Evolutionary conservation across 2,113 vertebrate genomes (phyloP), one percentile per base, ranked within the genome.

Genomic region (human (Homo sapiens)): DNA sequence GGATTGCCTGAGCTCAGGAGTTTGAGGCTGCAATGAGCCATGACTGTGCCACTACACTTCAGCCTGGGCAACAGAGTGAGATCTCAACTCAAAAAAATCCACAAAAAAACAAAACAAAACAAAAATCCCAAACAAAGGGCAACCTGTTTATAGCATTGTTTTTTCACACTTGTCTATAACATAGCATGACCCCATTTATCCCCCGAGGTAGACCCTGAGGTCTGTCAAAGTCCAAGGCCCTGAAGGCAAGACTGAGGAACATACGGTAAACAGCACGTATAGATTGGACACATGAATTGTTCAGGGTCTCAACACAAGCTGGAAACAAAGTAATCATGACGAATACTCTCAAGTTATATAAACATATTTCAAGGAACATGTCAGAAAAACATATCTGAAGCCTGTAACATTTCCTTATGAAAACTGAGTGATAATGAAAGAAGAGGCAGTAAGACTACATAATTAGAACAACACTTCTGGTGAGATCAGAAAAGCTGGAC

Each of bases 341-440:
- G 96, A 89, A 52, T 40, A 96, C n/a, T 68, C 14, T 88, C 30
- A 79, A 89, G 66, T 89, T n/a, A 93, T 7, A 68, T 50, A 45
- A 82, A 50, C 20, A 35, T 85, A n/a, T 83, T 59, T 97, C 32
- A 90, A 30, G 75, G 16, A 96, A 22, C 32, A 61, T 32, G 55
- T 92, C 68, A 97, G 48, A 59, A 89, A 90, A 92, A 88, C 75
- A 52, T 30, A 76, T 68, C 32, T 92, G 17, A 92, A 70, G 27
- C 9, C 66, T 82, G 22, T 18, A 84, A 35, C 38, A 76, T 45
- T 57, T 97, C 20, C 64, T 88, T 84, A 73, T 79, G 43, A 93
- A 86, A 95, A 89, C 89, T 16, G 45, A 95, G 17, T 73, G 45
- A 43, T 48, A 57, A 73, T 45, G 25, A 88, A 78, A 84, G 48